Evolutionary conservation across 2,888 invertebrate species (phyloP), one percentile per base, ranked within the genome.

Genomic region (Trileptium ribeirensis): DNA sequence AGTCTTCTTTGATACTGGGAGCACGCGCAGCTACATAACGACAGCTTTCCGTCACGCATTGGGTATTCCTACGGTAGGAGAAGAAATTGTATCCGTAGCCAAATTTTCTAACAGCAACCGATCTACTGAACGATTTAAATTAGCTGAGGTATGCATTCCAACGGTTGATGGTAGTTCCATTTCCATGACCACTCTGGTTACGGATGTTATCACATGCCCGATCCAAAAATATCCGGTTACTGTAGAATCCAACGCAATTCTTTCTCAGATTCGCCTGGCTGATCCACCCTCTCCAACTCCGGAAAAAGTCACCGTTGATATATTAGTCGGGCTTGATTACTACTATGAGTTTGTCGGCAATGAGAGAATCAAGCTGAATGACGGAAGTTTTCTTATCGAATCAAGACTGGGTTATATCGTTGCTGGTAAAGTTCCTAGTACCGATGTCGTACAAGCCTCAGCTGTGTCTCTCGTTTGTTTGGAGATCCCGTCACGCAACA

Each of bases 311-410:
- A 29, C 31, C 36, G 31, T n/a, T 3, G 70, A 70, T 29, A 8
- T 70, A 33, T 29, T 70, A 29, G 15, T 70, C 8, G 70, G 70
- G 15, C 29, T 19, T 70, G 70, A 70, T 36, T 70, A 70, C 70
- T 70, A 70, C 29, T 70, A 15, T n/a, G n/a, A n/a, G n/a, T 70
- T 70, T 70, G 70, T 70, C 8, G 8, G 36, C 15, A 15, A 8
- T 33, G 70, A 70, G 36, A 70, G 70, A 70, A n/a, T 70, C 8
- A 70, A 70, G 29, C 70, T 70, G 8, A 36, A 70, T n/a, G 70
- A 70, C 29, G 70, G 70, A 19, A 33, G 29, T 19, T 8, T 70
- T 31, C 8, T 70, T 31, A 31, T 70, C 8, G 8, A 29, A n/a
- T 70, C 70, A 29, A 70, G 36, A 70, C 36, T 70, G 15, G 70